phyloP scores from a whole-genome alignment of 2,113 vertebrate genomes.

The Dipodomys stephensi region DNA sequence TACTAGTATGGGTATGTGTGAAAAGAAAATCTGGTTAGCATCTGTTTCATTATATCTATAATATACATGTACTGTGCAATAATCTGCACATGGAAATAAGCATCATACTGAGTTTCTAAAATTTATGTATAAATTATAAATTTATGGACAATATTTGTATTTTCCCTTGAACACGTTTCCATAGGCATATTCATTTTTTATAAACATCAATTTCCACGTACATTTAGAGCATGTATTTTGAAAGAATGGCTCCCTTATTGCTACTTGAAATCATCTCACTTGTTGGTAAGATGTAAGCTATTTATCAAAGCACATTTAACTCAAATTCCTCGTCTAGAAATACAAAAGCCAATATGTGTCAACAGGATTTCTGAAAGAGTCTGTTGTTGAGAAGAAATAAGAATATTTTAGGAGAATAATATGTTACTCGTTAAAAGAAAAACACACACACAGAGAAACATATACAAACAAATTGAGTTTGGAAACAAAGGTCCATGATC shows the following conservation, averaged over 20 bases:
- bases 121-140: conserved; percentile 56
- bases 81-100: conserved; percentile 32
- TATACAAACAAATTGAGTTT: not conserved
- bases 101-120: not conserved
- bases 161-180: not conserved
- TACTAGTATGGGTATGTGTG: not conserved
- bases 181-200: conserved; percentile 59
- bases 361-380: conserved; percentile 2
- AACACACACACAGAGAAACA: too few relatives aligned
- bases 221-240: conserved; percentile 43
- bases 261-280: not conserved
- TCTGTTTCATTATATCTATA: conserved; percentile 17
- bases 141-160: conserved; percentile 57
- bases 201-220: conserved; percentile 24
- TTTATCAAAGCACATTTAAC: conserved; percentile 29
- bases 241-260: not conserved
- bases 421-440: not conserved
- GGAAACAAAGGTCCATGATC: not conserved
- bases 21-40: conserved; percentile 51
- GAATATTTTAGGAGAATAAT: not conserved
- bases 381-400: not conserved
- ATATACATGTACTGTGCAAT: not conserved
- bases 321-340: not conserved
- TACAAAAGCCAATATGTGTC: not conserved
- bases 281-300: not conserved